Evolutionary conservation across 2,113 vertebrate genomes (phyloP).

Genomic region (Lagopus leucura): DNA sequence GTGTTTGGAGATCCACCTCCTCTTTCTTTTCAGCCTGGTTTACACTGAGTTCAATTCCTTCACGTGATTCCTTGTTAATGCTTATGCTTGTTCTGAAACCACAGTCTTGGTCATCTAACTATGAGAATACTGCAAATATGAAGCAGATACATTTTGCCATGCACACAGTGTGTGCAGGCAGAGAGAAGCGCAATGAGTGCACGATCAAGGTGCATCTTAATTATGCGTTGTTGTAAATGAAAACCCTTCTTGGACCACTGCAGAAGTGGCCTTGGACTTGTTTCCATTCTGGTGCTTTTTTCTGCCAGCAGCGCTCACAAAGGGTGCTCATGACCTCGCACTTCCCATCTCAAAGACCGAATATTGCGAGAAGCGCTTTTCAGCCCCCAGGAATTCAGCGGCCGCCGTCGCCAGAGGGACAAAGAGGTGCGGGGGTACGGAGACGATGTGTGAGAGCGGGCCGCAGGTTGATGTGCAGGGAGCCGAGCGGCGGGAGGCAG

Average conservation of each 20-base stretch:
- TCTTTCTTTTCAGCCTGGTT: not conserved
- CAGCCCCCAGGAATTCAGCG: not conserved
- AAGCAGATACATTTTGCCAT: not conserved
- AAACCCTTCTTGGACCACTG: not conserved
- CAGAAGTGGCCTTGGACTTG: not conserved
- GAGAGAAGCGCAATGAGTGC: not conserved
- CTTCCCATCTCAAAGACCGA: not conserved
- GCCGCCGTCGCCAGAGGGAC: not conserved
- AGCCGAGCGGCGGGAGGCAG: not conserved
- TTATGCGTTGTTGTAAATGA: not conserved
- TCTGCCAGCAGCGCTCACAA: not conserved
- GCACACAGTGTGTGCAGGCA: not conserved
- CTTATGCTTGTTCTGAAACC: not conserved
- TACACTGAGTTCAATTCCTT: not conserved
- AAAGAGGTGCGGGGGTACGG: not conserved
- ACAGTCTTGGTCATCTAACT: fast-evolving
- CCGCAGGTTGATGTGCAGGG: not conserved
- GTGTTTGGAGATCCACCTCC: not conserved
- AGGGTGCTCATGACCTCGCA: not conserved
- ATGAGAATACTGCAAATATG: not conserved
- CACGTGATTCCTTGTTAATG: not conserved
- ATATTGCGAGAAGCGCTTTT: not conserved
- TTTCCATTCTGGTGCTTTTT: fast-evolving
- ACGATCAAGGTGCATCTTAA: not conserved
- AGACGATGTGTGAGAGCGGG: not conserved